Conservation (phyloP, 2,888 invertebrate species). For the Hanleya hanleyi region DNA sequence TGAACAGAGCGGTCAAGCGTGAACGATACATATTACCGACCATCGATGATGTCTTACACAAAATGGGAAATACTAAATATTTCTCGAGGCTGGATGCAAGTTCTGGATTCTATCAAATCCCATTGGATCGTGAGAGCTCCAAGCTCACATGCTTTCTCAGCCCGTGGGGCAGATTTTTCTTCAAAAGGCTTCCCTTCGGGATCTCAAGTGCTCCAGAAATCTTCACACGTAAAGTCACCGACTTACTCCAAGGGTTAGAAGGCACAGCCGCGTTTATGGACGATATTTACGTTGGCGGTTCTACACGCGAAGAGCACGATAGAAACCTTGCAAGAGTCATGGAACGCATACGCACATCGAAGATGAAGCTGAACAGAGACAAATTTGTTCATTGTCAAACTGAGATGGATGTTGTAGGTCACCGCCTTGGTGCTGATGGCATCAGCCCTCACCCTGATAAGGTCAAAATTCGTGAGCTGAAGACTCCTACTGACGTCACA, state of each 20-base stretch:
- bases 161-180: conserved; percentile 26
- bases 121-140: conserved; percentile 20
- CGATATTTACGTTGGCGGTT: conserved; percentile 35
- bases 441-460: conserved; percentile 20
- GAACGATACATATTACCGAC: conserved; percentile 31
- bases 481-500: conserved; percentile 23
- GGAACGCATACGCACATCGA: conserved; percentile 13
- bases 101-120: conserved; percentile 30
- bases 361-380: conserved; percentile 36
- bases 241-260: conserved; percentile 25
- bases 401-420: conserved; percentile 9
- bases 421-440: conserved; percentile 16
- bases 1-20: conserved; percentile 28
- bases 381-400: conserved; percentile 26
- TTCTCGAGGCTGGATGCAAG: conserved; percentile 31
- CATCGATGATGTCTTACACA: conserved; percentile 28
- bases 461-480: neutral
- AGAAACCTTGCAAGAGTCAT: conserved; percentile 21
- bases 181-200: neutral
- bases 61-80: conserved; percentile 21
- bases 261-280: conserved; percentile 34
- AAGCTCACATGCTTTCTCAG: conserved; percentile 31
- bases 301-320: conserved; percentile 30
- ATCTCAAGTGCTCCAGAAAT: conserved; percentile 28
- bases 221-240: conserved; percentile 26